Base-by-base conservation (phyloP, 37 sponge, comb jelly and placozoan genomes). In the Lycopodina hypogea region DNA sequence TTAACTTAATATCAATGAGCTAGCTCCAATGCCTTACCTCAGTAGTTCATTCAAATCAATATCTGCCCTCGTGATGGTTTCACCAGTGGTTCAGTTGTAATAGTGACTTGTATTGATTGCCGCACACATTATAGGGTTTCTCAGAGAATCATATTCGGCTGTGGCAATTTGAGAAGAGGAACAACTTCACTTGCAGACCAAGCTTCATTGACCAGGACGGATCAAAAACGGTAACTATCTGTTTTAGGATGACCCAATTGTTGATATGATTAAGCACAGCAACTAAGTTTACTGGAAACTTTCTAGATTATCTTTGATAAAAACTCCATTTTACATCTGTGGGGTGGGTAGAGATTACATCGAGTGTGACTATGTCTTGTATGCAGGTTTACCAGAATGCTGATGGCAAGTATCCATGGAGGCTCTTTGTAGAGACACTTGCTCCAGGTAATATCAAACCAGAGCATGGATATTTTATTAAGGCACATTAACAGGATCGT, bases 131-230 rank as follows among this genome's bases (percentile, higher is more conserved):
- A 18, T 59, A 94, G 95, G 96, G 96, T 19, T 89, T 84, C 56
- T 76, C 86, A n/a, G 42, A 38, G 21, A 70, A 77, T 8, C 69
- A 60, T 3, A 89, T 95, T 34, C 45, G 93, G 39, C 22, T 92
- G 53, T 95, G 96, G 96, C 90, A 89, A 0, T 92, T 95, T 84
- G 90, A 92, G 71, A 89, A 68, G 61, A 79, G 96, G 55, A 87
- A 64, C 60, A 95, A 95, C 69, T 53, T 42, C 70, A 95, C 96
- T 50, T 80, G 57, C 29, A 66, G 96, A 63, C 95, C 95, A 30
- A 83, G 79, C 23, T 78, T 68, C 24, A n/a, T 86, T 6, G 90
- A 87, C 32, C 66, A 77, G 15, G 76, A 88, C 52, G 42, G 29
- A 22, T 64, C 55, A 30, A 88, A 70, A 38, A 71, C 82, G 30